Percentiles rank a stretch among this genome's conserved stretches.
These are phyloP conservation scores for Cinclus cinclus DNA, from an alignment of 2,113 vertebrate genomes.

Conservation along the genomic window DNA sequence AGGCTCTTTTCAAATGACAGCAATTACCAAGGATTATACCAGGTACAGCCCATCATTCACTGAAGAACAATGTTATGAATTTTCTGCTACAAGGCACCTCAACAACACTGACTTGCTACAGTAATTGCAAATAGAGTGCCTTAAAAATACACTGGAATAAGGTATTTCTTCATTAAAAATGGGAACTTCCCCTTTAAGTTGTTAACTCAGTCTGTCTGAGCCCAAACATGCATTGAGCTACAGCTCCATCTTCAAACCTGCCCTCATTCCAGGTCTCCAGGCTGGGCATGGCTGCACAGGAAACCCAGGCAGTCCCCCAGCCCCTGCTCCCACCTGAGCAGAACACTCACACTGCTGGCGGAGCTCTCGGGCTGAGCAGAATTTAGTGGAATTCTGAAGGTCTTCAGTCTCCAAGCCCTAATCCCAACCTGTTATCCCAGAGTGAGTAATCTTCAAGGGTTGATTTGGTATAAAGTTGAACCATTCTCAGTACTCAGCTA, in stretches of 20 bases:
- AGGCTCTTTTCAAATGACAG: neutral
- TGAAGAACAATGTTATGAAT: neutral
- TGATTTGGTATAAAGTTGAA: neutral
- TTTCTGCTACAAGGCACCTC: neutral
- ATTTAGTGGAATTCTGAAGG: neutral
- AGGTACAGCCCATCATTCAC: neutral
- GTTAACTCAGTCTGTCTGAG: neutral
- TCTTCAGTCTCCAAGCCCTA: neutral
- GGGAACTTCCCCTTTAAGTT: neutral
- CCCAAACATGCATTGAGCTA: fast-evolving
- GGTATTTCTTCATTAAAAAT: neutral
- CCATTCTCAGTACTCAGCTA: neutral
- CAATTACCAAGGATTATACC: neutral
- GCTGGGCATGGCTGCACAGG: fast-evolving
- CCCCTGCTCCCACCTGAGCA: neutral
- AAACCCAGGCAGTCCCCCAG: neutral
- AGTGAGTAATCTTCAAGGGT: neutral
- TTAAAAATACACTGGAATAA: neutral
- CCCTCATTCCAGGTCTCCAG: neutral
- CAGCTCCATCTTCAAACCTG: neutral
- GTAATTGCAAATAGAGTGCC: neutral
- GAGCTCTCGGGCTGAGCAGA: neutral
- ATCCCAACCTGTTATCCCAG: neutral
- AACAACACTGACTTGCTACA: neutral
- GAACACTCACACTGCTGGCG: fast-evolving